phyloP scores from a whole-genome alignment of 2,888 invertebrate species.

The Tipula helvola region DNA sequence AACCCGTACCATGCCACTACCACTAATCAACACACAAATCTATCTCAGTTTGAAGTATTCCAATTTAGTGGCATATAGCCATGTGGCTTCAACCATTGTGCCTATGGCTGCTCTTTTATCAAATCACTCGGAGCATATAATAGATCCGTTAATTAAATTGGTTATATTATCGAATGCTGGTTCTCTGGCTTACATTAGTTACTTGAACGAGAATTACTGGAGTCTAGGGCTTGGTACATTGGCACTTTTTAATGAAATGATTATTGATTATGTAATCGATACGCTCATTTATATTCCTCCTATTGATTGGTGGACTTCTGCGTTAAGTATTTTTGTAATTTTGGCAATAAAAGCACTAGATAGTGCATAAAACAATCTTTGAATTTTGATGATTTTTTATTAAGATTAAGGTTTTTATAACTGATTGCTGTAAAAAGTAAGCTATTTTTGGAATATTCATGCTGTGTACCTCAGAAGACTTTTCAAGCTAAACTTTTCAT shows the following conservation, averaged over 20 bases:
- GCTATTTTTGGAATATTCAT: too few relatives aligned
- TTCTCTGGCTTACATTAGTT: constrained; percentile 11
- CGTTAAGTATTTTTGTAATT: too few relatives aligned
- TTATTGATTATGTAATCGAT: background rate
- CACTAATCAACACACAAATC: constrained; percentile 9
- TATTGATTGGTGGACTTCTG: too few relatives aligned
- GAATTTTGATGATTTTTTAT: too few relatives aligned
- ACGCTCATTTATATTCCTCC: too few relatives aligned
- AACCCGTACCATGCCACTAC: background rate
- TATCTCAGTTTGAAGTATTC: background rate
- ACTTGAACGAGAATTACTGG: constrained; percentile 12
- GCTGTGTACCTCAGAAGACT: too few relatives aligned
- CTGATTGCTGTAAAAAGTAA: too few relatives aligned
- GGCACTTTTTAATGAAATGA: constrained; percentile 12
- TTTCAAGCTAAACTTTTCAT: too few relatives aligned
- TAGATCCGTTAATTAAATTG: background rate
- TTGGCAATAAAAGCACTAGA: too few relatives aligned
- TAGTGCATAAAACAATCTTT: too few relatives aligned
- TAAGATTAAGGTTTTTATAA: too few relatives aligned
- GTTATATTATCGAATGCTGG: constrained; percentile 8
- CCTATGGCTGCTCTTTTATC: background rate
- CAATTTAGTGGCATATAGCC: background rate
- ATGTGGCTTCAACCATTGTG: background rate
- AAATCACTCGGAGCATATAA: too few relatives aligned
- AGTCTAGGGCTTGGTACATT: constrained; percentile 11